These are phyloP conservation scores for Phacellophora camtschatica DNA, from an alignment of 30 jellyfish, hydroid and myxozoan species.

Conservation along the genomic window DNA sequence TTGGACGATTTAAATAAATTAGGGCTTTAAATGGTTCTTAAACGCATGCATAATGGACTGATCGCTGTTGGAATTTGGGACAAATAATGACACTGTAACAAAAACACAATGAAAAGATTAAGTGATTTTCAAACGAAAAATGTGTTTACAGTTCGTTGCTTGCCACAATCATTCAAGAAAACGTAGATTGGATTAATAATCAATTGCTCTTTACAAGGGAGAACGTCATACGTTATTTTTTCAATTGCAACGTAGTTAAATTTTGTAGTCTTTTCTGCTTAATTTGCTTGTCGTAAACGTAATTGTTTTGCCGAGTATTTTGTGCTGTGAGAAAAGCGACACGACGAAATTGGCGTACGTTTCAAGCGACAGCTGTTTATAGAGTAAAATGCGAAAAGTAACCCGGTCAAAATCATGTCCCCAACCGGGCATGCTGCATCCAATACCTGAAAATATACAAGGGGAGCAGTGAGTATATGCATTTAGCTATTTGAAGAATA, in stretches of 20 bases:
- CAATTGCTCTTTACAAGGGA: too few species aligned
- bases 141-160: not conserved
- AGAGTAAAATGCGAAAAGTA: slow-evolving; percentile 10
- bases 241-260: too few species aligned
- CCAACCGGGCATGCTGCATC: not conserved
- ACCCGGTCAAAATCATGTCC: slow-evolving; percentile 44
- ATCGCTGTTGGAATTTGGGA: slow-evolving; percentile 4
- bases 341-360: too few species aligned
- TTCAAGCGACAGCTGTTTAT: too few species aligned
- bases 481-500: too few species aligned
- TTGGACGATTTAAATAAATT: not conserved
- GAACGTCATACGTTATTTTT: too few species aligned
- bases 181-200: too few species aligned
- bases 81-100: not conserved
- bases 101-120: not conserved
- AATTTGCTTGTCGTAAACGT: too few species aligned
- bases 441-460: not conserved
- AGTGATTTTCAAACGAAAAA: not conserved
- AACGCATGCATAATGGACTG: not conserved
- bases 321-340: too few species aligned
- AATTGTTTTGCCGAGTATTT: too few species aligned
- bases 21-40: slow-evolving; percentile 13
- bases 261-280: too few species aligned
- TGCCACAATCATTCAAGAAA: not conserved
- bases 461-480: not conserved